Evolutionary conservation across 2,113 vertebrate genomes (phyloP).

Genomic region (Xiphophorus couchianus): DNA sequence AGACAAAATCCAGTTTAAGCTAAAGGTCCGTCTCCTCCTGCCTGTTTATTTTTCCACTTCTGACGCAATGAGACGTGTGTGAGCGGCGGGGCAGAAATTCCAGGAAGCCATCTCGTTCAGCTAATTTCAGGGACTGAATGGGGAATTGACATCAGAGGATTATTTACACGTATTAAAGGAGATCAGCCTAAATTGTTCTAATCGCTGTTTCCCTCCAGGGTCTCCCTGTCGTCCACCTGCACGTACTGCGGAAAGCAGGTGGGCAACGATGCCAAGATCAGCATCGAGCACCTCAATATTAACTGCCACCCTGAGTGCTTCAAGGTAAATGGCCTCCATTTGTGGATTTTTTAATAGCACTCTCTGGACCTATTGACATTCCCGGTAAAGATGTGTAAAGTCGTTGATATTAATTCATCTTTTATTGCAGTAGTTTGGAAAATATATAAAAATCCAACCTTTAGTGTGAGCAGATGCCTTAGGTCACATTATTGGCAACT

Average conservation of each 20-base stretch:
- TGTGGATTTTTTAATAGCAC: not conserved
- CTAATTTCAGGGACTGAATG: constrained; percentile 53
- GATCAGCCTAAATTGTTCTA: constrained; percentile 32
- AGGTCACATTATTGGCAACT: too few relatives aligned
- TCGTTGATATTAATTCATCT: not conserved
- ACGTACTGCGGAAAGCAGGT: constrained; percentile 85
- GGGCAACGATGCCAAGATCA: constrained; percentile 87
- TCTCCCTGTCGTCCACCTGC: constrained; percentile 73
- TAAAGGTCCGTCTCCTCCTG: constrained; percentile 5
- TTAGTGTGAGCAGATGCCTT: not conserved
- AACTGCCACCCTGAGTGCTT: constrained; percentile 88
- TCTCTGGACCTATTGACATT: not conserved
- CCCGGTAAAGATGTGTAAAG: not conserved
- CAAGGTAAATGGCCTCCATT: constrained; percentile 77
- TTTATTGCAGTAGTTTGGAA: not conserved
- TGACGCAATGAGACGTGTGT: constrained; percentile 40
- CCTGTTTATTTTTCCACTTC: constrained; percentile 29
- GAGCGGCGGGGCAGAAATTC: constrained; percentile 48
- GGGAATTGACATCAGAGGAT: constrained; percentile 52
- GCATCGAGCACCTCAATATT: constrained; percentile 89
- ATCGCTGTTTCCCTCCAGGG: constrained; percentile 35
- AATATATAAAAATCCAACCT: not conserved
- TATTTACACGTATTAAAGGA: constrained; percentile 53
- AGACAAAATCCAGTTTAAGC: constrained; percentile 25
- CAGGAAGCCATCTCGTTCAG: constrained; percentile 47